Evolutionary conservation across 2,888 invertebrate species (phyloP).

Genomic region (Hedychridium roseum): DNA sequence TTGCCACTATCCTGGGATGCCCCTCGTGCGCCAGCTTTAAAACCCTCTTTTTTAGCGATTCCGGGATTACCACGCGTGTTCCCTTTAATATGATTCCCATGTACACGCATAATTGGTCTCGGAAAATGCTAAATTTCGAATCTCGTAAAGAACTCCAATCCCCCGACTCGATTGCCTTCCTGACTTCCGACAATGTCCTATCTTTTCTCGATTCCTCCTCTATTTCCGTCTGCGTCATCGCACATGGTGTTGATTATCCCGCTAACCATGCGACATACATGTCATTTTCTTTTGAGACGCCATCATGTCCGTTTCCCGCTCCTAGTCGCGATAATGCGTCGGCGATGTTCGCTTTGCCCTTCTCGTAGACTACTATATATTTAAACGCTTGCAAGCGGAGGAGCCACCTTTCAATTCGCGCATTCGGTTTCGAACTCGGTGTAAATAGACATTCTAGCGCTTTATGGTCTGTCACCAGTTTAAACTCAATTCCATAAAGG

Average conservation of each 20-base stretch:
- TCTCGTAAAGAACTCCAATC: slow-evolving; percentile 17
- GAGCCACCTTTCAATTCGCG: slow-evolving; percentile 40
- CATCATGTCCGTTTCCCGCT: slow-evolving; percentile 33
- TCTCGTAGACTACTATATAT: slow-evolving; percentile 38
- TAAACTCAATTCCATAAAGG: slow-evolving; percentile 56
- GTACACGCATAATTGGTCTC: slow-evolving; percentile 16
- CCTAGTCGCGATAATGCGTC: slow-evolving; percentile 44
- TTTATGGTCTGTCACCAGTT: slow-evolving; percentile 31
- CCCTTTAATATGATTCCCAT: slow-evolving; percentile 20
- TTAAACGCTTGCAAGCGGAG: slow-evolving; percentile 41
- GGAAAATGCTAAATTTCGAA: slow-evolving; percentile 17
- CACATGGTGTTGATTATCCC: background rate
- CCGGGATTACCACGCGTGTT: slow-evolving; percentile 30
- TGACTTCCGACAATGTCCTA: slow-evolving; percentile 11
- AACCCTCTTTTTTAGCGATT: slow-evolving; percentile 22
- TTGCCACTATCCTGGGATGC: slow-evolving; percentile 36
- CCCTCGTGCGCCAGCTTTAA: slow-evolving; percentile 46
- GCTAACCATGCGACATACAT: background rate
- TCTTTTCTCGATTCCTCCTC: slow-evolving; percentile 20
- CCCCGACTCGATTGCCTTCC: slow-evolving; percentile 13
- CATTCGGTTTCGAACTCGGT: slow-evolving; percentile 20
- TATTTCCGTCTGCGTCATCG: slow-evolving; percentile 15
- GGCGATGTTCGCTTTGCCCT: slow-evolving; percentile 37
- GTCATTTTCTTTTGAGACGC: background rate
- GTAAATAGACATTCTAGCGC: slow-evolving; percentile 46